These are phyloP conservation scores for Melanotaenia boesemani DNA, from an alignment of 2,797 vertebrate species.

Conservation along the genomic window DNA sequence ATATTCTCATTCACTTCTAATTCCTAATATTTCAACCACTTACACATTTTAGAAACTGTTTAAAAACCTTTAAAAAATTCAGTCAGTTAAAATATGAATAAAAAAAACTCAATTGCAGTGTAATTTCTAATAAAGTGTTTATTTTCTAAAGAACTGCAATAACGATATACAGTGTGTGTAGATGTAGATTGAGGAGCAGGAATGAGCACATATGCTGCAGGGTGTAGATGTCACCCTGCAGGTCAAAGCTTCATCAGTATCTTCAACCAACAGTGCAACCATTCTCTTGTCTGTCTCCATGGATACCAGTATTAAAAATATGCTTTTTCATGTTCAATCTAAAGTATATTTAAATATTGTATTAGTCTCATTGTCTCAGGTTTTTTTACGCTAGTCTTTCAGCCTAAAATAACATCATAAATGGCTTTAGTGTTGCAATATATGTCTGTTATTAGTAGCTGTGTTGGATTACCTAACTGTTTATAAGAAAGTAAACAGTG, in stretches of 20 bases:
- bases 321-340: background rate
- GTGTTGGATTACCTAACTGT: background rate
- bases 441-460: background rate
- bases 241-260: background rate
- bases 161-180: conserved; percentile 1
- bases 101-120: background rate
- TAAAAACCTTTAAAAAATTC: too few relatives aligned
- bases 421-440: background rate
- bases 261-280: background rate
- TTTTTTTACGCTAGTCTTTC: background rate
- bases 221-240: background rate
- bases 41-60: background rate
- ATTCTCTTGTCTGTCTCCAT: background rate
- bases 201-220: conserved; percentile 12
- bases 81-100: too few relatives aligned
- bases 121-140: conserved; percentile 3
- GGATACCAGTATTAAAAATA: background rate
- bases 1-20: background rate
- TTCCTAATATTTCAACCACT: background rate
- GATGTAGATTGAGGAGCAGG: conserved; percentile 15
- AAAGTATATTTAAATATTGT: background rate
- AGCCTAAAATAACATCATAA: background rate
- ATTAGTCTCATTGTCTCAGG: background rate
- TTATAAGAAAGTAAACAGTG: too few relatives aligned
- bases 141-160: background rate